Percentiles rank a stretch among this genome's conserved stretches.
Conservation (phyloP, 2,113 vertebrate genomes). For the Anarrhichthys ocellatus region DNA sequence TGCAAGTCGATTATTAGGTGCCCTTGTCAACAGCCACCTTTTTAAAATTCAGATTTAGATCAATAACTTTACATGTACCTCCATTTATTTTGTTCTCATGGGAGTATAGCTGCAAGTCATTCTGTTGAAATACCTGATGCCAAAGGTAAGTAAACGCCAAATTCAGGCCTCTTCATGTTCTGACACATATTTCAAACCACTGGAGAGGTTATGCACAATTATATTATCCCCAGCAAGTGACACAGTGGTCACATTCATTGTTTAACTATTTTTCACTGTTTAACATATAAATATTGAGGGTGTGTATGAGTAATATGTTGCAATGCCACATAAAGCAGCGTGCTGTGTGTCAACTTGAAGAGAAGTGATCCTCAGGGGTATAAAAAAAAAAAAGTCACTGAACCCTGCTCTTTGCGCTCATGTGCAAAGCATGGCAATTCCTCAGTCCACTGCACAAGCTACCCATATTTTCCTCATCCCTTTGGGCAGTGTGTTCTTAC, state of each 20-base stretch:
- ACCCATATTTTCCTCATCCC: conserved; percentile 53
- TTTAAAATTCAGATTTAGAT: conserved; percentile 46
- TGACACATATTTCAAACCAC: background rate
- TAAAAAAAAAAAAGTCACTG: conserved; percentile 58
- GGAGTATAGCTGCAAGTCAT: conserved; percentile 10
- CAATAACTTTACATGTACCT: conserved; percentile 54
- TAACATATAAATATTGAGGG: conserved; percentile 32
- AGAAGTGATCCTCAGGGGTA: conserved; percentile 67
- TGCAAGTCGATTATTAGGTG: conserved; percentile 64
- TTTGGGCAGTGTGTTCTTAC: conserved; percentile 73
- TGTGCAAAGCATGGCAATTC: conserved; percentile 74
- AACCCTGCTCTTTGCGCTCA: conserved; percentile 73
- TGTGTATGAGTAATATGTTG: conserved; percentile 39
- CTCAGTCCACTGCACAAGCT: conserved; percentile 75
- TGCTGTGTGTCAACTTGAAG: conserved; percentile 57
- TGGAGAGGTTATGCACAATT: conserved; percentile 8
- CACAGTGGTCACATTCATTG: conserved; percentile 23
- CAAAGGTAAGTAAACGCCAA: background rate
- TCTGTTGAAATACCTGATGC: conserved; percentile 19
- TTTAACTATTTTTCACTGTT: conserved; percentile 27
- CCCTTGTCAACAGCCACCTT: conserved; percentile 64
- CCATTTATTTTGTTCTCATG: conserved; percentile 29
- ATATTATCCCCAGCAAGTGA: conserved; percentile 16
- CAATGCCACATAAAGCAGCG: conserved; percentile 17
- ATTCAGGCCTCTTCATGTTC: background rate